phyloP scores from a whole-genome alignment of 2,113 vertebrate genomes.

The Orcinus orca region DNA sequence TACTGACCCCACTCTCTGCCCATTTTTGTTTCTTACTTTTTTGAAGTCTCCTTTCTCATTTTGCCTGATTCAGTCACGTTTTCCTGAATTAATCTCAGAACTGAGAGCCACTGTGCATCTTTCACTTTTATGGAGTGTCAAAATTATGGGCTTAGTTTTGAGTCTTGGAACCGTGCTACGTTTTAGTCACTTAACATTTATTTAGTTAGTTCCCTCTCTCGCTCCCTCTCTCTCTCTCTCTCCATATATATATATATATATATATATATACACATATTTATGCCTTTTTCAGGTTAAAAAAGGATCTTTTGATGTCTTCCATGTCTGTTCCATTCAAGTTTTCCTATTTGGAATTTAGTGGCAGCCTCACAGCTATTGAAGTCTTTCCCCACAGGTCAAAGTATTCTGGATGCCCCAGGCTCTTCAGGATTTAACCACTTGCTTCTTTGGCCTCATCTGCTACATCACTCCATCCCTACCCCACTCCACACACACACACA shows the following conservation, averaged over 20 bases:
- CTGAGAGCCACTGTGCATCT: background rate
- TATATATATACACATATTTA: too few species aligned
- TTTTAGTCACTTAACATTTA: background rate
- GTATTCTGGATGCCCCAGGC: background rate
- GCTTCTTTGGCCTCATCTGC: background rate
- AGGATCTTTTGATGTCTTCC: background rate
- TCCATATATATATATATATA: too few species aligned
- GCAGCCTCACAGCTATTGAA: background rate
- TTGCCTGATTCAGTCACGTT: background rate
- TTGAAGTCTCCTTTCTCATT: background rate
- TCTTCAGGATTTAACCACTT: background rate
- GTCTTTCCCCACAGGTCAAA: background rate
- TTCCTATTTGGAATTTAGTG: background rate
- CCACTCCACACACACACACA: background rate
- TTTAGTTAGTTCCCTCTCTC: background rate
- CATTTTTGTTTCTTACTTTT: background rate
- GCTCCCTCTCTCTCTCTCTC: background rate
- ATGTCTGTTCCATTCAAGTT: background rate
- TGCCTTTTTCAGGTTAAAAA: background rate
- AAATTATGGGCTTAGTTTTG: background rate
- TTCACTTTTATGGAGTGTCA: background rate
- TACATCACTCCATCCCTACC: fast-evolving
- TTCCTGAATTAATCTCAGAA: constrained; percentile 19
- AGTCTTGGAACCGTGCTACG: background rate
- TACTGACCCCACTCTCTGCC: background rate